These are phyloP conservation scores for Lutraria lutraria DNA, from an alignment of 2,888 invertebrate species.

Conservation along the genomic window DNA sequence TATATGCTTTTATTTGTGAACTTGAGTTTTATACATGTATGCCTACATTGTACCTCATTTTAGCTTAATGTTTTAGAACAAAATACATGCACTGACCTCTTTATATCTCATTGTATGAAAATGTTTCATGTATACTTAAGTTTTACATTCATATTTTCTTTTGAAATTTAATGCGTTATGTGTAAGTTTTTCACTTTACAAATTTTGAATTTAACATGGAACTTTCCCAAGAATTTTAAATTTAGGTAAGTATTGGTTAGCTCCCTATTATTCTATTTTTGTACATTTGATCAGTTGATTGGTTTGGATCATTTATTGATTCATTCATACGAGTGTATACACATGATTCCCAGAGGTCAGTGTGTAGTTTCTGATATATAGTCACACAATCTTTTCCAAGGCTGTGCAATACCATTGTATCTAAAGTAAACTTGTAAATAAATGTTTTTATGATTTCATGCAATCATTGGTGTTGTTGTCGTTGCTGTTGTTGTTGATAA, in stretches of 20 bases:
- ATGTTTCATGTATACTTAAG: no score
- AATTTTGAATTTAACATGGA: no score
- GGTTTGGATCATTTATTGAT: not conserved
- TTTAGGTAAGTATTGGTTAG: not conserved
- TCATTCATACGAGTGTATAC: not conserved
- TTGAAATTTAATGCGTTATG: no score
- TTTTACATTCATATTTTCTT: no score
- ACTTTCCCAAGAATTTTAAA: not conserved
- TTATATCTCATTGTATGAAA: no score
- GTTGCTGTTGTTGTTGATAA: no score
- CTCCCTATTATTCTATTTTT: not conserved
- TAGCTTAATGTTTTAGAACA: conserved; percentile 5
- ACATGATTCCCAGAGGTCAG: not conserved
- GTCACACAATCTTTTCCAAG: conserved; percentile 17
- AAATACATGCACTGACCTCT: not conserved
- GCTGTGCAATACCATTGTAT: conserved; percentile 10
- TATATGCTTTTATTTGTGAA: not conserved
- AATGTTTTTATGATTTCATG: conserved; percentile 11
- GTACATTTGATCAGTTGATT: not conserved
- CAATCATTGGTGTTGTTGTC: not conserved
- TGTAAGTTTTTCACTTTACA: no score
- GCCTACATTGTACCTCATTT: conserved; percentile 4
- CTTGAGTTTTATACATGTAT: not conserved
- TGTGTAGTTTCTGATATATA: not conserved
- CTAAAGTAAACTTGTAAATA: conserved; percentile 19